Evolutionary conservation across 2,797 vertebrate species (phyloP).

Genomic region (Sciurus carolinensis): DNA sequence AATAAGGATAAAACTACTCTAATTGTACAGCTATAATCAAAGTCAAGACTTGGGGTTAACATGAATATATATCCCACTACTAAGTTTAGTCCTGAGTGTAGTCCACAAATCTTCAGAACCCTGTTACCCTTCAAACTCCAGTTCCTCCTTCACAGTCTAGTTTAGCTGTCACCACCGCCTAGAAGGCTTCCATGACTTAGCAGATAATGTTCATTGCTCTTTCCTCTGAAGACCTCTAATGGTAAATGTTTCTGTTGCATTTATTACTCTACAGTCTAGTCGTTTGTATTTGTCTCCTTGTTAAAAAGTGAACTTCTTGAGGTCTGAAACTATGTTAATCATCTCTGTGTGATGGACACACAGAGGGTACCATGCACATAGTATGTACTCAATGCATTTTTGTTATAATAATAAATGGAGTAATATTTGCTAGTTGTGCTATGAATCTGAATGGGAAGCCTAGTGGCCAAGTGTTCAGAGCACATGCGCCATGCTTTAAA

Average conservation of each 20-base stretch:
- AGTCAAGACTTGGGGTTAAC: background rate
- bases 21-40: constrained; percentile 53
- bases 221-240: background rate
- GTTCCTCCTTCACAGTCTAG: background rate
- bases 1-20: background rate
- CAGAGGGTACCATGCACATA: background rate
- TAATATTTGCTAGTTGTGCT: background rate
- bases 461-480: background rate
- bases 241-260: background rate
- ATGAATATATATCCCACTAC: background rate
- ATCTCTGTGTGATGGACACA: background rate
- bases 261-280: background rate
- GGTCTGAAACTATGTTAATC: background rate
- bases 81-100: background rate
- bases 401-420: background rate
- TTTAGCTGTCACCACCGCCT: background rate
- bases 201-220: background rate
- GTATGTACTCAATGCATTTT: background rate
- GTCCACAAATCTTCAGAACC: background rate
- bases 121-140: background rate
- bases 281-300: background rate
- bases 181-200: background rate
- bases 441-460: background rate
- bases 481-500: background rate
- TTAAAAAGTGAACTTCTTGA: background rate